Conservation (phyloP, 2,797 vertebrate genomes). For the Sparus aurata region DNA sequence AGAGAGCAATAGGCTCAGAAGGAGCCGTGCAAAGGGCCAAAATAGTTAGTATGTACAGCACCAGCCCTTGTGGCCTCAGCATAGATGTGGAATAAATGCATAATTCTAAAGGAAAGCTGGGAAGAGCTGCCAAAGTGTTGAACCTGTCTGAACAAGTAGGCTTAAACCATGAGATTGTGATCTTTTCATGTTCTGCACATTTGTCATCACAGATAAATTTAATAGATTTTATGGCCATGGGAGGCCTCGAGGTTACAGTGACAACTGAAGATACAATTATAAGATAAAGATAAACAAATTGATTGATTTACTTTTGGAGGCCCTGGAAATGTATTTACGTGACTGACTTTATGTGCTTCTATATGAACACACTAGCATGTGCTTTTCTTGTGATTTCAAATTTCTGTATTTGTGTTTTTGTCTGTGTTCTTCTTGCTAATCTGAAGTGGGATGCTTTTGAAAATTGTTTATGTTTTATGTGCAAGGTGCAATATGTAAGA, state of each 20-base stretch:
- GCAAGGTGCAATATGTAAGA: no score
- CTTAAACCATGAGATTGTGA: not conserved
- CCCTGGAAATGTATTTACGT: not conserved
- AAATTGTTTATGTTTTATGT: not conserved
- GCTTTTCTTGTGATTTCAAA: not conserved
- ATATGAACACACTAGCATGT: not conserved
- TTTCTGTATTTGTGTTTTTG: not conserved
- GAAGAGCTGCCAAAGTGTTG: constrained; percentile 33
- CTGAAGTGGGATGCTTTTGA: not conserved
- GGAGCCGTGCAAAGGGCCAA: constrained; percentile 25
- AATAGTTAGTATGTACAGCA: constrained; percentile 21
- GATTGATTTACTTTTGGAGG: not conserved
- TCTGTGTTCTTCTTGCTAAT: not conserved
- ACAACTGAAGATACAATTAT: not conserved
- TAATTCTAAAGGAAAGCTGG: constrained; percentile 9
- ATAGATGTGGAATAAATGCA: constrained; percentile 47
- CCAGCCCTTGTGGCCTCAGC: constrained; percentile 33
- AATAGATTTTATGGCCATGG: not conserved
- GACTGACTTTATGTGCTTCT: not conserved
- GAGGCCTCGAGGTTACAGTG: not conserved
- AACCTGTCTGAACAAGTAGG: constrained; percentile 20
- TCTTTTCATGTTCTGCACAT: constrained; percentile 17
- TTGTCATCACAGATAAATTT: constrained; percentile 20
- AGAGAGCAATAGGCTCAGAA: constrained; percentile 50
- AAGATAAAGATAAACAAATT: constrained; percentile 7